Percentiles rank a stretch among this genome's conserved stretches.
Conservation (phyloP, 1,140 invertebrate genomes). For the Triops longicaudatus region DNA sequence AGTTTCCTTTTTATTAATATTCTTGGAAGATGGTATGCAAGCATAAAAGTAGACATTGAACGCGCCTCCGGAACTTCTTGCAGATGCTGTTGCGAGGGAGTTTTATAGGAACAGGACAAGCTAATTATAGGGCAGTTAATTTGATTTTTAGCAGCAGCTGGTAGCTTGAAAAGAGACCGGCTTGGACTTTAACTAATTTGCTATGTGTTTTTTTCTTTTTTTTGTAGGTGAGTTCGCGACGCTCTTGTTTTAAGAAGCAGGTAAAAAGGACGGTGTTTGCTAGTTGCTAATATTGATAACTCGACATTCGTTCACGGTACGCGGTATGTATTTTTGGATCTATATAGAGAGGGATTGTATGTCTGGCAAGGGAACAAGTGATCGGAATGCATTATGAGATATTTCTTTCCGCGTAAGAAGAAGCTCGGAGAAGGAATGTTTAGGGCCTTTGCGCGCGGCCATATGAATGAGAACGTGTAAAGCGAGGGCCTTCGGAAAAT, state of each 20-base stretch:
- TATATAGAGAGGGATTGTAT: background rate
- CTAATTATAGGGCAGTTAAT: constrained; percentile 3
- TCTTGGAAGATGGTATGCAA: too few relatives aligned
- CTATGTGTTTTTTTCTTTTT: constrained; percentile 11
- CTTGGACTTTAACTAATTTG: background rate
- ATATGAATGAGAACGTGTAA: too few relatives aligned
- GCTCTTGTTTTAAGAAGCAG: constrained; percentile 25
- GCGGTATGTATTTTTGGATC: background rate
- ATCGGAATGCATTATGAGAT: background rate
- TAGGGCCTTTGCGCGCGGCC: too few relatives aligned
- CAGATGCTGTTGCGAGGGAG: background rate
- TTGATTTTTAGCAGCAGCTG: background rate
- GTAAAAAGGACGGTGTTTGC: constrained; percentile 16
- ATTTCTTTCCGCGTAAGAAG: too few relatives aligned
- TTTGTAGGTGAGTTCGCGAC: constrained; percentile 27
- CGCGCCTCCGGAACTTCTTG: background rate
- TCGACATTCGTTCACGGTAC: too few relatives aligned
- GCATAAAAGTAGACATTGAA: too few relatives aligned
- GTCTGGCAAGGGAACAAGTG: background rate
- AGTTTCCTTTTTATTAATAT: too few relatives aligned
- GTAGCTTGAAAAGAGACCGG: background rate
- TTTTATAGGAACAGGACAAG: background rate
- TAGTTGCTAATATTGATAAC: background rate
- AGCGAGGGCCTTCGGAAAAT: too few relatives aligned
- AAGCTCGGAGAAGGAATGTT: too few relatives aligned